These are phyloP conservation scores for Chaenogobius annularis DNA, from an alignment of 2,113 vertebrate species.

Conservation along the genomic window DNA sequence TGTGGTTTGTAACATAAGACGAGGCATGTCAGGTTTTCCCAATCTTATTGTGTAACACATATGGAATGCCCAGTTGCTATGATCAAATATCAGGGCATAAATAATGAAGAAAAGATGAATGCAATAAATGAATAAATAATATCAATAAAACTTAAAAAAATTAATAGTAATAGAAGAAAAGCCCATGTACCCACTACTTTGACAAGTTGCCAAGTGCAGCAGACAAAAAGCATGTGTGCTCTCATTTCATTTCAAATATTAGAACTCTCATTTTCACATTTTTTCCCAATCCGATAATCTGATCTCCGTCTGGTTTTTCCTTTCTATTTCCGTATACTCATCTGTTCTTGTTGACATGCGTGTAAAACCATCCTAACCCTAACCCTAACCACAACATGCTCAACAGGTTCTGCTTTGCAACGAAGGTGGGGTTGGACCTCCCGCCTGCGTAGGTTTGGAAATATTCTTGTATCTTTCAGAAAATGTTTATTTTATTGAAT, in stretches of 20 bases:
- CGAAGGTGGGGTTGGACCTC: neutral
- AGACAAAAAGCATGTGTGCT: neutral
- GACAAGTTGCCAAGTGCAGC: no score
- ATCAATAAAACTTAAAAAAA: neutral
- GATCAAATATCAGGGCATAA: neutral
- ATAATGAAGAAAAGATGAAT: neutral
- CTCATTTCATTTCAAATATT: neutral
- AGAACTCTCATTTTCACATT: neutral
- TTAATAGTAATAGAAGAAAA: neutral
- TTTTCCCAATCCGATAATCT: neutral
- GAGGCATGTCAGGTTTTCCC: constrained; percentile 13
- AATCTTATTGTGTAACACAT: constrained; percentile 3
- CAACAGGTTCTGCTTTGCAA: constrained; percentile 31
- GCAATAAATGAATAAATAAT: neutral
- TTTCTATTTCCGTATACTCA: neutral
- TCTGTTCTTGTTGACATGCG: neutral
- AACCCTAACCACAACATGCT: neutral
- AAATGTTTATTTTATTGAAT: neutral
- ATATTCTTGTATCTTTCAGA: constrained; percentile 11
- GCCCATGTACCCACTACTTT: no score
- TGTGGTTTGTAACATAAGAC: constrained; percentile 20
- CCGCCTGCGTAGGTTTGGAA: neutral
- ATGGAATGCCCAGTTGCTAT: neutral
- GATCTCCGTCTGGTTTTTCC: neutral
- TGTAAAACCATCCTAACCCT: neutral